A percentile compares a stretch with the other conserved stretches of the same genome.
Conservation (phyloP, 1,140 invertebrate genomes). For the Chelonus insularis region DNA sequence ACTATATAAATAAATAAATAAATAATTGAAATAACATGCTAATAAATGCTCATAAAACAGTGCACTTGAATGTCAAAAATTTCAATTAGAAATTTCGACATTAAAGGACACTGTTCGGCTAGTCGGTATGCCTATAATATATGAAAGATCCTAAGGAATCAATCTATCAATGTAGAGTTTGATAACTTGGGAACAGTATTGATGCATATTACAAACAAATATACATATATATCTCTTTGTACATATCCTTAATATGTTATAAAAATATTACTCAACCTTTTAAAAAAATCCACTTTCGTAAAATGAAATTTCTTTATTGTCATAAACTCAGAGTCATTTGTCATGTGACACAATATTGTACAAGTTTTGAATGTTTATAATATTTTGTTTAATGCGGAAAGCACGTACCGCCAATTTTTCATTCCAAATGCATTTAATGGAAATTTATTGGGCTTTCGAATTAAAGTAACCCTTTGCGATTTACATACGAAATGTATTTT, state of each 20-base stretch:
- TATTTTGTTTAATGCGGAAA: slow-evolving; percentile 7
- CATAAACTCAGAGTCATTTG: slow-evolving; percentile 3
- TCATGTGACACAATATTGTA: slow-evolving; percentile 5
- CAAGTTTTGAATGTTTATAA: slow-evolving; percentile 1
- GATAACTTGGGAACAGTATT: slow-evolving; percentile 30
- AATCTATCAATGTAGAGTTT: slow-evolving; percentile 1
- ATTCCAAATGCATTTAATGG: slow-evolving; percentile 46
- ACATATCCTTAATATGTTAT: slow-evolving; percentile 52
- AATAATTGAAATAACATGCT: neutral
- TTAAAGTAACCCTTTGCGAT: slow-evolving; percentile 10
- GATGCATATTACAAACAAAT: slow-evolving; percentile 38
- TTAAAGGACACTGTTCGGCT: slow-evolving; percentile 22
- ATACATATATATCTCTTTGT: slow-evolving; percentile 50
- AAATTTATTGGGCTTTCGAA: neutral
- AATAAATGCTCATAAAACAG: slow-evolving; percentile 13
- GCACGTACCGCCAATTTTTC: slow-evolving; percentile 22
- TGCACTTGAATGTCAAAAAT: slow-evolving; percentile 14
- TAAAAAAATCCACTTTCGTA: slow-evolving; percentile 29
- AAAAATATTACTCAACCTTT: slow-evolving; percentile 42
- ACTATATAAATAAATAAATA: neutral
- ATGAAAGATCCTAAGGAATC: neutral
- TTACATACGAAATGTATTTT: too few relatives aligned
- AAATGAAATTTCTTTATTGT: slow-evolving; percentile 25
- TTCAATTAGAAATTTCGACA: slow-evolving; percentile 2
- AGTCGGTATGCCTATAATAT: slow-evolving; percentile 21